Percentiles rank a stretch among this genome's conserved stretches.
These are phyloP conservation scores for Balanococcus diminutus DNA, from an alignment of 2,888 invertebrate species.

Conservation along the genomic window DNA sequence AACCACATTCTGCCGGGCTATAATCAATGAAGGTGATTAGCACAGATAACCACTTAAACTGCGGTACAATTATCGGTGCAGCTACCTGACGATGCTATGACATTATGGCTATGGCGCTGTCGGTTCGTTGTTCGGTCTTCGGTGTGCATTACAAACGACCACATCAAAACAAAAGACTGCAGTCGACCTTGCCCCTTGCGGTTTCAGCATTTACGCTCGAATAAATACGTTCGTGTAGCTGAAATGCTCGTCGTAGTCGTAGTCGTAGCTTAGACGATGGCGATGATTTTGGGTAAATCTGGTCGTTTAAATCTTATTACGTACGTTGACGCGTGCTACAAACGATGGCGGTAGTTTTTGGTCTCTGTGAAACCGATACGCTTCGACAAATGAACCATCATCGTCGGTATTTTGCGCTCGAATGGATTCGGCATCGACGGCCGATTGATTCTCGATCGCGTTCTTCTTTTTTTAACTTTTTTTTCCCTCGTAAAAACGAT, in stretches of 20 bases:
- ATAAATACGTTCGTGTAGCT: background rate
- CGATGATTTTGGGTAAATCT: constrained; percentile 33
- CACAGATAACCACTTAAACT: background rate
- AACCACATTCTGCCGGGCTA: background rate
- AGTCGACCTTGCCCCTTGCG: constrained; percentile 38
- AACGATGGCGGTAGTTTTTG: background rate
- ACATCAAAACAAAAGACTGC: constrained; percentile 14
- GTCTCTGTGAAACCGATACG: constrained; percentile 19
- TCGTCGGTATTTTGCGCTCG: constrained; percentile 31
- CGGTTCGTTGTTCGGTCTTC: background rate
- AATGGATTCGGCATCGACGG: constrained; percentile 7
- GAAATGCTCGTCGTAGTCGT: too few relatives aligned
- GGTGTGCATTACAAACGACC: background rate
- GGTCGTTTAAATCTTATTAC: constrained; percentile 27
- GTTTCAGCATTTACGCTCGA: constrained; percentile 20
- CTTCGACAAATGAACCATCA: constrained; percentile 24
- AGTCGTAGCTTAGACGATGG: background rate
- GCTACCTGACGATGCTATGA: background rate
- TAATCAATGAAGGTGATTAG: background rate
- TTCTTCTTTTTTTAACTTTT: background rate
- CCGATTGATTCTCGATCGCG: background rate
- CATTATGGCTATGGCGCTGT: too few relatives aligned
- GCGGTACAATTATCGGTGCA: background rate
- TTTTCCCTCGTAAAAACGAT: background rate
- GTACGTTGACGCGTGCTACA: constrained; percentile 41